These are phyloP conservation scores for Vandiemenella viatica DNA, from an alignment of 2,888 invertebrate species.

Conservation along the genomic window DNA sequence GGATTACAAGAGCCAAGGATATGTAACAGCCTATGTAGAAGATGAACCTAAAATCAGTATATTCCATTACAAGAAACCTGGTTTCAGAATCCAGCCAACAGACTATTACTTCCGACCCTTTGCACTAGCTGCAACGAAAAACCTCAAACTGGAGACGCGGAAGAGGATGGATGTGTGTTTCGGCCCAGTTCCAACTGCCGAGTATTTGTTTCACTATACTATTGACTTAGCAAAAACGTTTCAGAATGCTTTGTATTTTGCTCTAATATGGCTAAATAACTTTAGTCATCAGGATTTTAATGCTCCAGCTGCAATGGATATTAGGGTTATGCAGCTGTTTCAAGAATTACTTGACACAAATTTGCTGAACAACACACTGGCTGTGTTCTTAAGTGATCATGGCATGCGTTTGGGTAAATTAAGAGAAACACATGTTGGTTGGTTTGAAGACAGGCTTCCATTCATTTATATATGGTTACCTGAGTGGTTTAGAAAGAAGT, in stretches of 20 bases:
- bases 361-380: slow-evolving; percentile 45
- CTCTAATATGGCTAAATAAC: slow-evolving; percentile 64
- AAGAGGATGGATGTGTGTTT: slow-evolving; percentile 40
- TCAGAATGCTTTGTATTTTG: slow-evolving; percentile 47
- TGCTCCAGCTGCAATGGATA: slow-evolving; percentile 50
- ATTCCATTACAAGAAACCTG: slow-evolving; percentile 57
- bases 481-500: slow-evolving; percentile 36
- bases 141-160: slow-evolving; percentile 21
- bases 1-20: slow-evolving; percentile 50
- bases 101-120: slow-evolving; percentile 70
- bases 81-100: slow-evolving; percentile 57
- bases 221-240: slow-evolving; percentile 49
- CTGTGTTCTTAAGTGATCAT: slow-evolving; percentile 64
- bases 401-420: slow-evolving; percentile 63
- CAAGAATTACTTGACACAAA: slow-evolving; percentile 43
- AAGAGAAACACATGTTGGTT: slow-evolving; percentile 50
- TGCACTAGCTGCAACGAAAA: slow-evolving; percentile 38
- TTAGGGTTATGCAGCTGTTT: slow-evolving; percentile 37
- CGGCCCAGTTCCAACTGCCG: slow-evolving; percentile 46
- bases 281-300: slow-evolving; percentile 58
- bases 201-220: slow-evolving; percentile 52
- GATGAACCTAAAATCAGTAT: slow-evolving; percentile 58
- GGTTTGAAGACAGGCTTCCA: slow-evolving; percentile 64
- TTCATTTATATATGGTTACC: slow-evolving; percentile 57
- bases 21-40: slow-evolving; percentile 67